These are phyloP conservation scores for Cacoxenus indagator DNA, from an alignment of 2,888 invertebrate species.

Conservation along the genomic window DNA sequence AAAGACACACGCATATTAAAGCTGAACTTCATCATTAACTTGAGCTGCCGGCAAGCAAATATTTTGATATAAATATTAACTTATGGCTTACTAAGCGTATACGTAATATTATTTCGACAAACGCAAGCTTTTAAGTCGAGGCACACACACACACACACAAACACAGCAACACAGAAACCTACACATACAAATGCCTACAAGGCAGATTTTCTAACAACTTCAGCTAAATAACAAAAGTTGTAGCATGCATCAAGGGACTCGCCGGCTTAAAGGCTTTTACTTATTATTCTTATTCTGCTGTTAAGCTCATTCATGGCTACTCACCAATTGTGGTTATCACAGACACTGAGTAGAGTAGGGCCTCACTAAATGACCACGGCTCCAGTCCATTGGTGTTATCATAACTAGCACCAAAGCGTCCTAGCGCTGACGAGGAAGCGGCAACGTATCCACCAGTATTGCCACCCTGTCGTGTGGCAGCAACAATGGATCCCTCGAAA, in stretches of 20 bases:
- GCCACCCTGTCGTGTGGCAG: conserved; percentile 76
- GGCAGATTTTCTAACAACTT: not conserved
- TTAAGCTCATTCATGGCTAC: conserved; percentile 48
- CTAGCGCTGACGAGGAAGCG: conserved; percentile 46
- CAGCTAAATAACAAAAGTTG: not conserved
- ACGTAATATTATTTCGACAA: conserved; percentile 33
- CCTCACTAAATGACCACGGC: conserved; percentile 86
- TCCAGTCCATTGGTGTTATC: conserved; percentile 42
- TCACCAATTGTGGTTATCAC: conserved; percentile 91
- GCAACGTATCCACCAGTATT: conserved; percentile 42
- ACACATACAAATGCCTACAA: not conserved
- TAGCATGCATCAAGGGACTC: not conserved
- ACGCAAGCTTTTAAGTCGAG: not conserved
- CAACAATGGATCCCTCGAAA: conserved; percentile 85
- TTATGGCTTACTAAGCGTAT: conserved; percentile 44
- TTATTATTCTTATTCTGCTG: not conserved
- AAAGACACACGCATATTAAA: not conserved
- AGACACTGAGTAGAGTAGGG: conserved; percentile 87
- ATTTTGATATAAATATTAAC: conserved; percentile 36
- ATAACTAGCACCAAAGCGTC: conserved; percentile 36
- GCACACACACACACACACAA: not conserved
- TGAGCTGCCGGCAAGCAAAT: conserved; percentile 37
- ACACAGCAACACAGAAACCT: not conserved
- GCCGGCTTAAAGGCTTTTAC: not conserved
- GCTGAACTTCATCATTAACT: conserved; percentile 31